These are phyloP conservation scores for Sialia sialis DNA, from an alignment of 2,113 vertebrate species.

Conservation along the genomic window DNA sequence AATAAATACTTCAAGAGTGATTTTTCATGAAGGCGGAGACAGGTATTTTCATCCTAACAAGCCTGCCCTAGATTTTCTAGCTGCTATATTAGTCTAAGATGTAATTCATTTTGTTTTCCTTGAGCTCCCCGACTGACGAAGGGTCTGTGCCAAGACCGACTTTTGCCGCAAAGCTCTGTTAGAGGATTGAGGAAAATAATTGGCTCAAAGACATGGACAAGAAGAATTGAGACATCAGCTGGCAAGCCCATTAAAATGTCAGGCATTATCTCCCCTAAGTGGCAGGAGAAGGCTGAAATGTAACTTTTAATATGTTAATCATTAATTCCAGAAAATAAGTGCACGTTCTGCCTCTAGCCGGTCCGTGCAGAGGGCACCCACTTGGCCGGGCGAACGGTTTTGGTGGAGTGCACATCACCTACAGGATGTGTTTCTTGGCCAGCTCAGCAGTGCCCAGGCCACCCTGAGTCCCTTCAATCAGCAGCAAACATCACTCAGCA, in stretches of 20 bases:
- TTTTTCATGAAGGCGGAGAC: conserved; percentile 11
- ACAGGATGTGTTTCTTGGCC: fast-evolving
- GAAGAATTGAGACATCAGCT: conserved; percentile 7
- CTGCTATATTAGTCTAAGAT: background rate
- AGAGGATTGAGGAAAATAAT: background rate
- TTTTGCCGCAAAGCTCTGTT: background rate
- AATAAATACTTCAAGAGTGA: conserved; percentile 38
- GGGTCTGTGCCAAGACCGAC: background rate
- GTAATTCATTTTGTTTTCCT: background rate
- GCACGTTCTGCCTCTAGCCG: background rate
- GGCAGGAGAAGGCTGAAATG: background rate
- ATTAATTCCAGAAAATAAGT: background rate
- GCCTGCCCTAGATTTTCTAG: conserved; percentile 18
- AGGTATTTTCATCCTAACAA: background rate
- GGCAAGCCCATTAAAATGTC: background rate
- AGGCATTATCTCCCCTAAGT: background rate
- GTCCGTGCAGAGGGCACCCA: fast-evolving
- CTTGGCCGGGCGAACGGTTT: fast-evolving
- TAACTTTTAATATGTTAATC: background rate
- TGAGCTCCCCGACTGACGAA: background rate
- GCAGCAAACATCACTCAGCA: background rate
- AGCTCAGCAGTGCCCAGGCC: fast-evolving
- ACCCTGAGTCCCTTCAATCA: background rate
- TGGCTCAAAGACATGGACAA: background rate
- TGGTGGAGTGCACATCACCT: fast-evolving